phyloP scores from a whole-genome alignment of 2,888 invertebrate genomes.

The Panorpa germanica region DNA sequence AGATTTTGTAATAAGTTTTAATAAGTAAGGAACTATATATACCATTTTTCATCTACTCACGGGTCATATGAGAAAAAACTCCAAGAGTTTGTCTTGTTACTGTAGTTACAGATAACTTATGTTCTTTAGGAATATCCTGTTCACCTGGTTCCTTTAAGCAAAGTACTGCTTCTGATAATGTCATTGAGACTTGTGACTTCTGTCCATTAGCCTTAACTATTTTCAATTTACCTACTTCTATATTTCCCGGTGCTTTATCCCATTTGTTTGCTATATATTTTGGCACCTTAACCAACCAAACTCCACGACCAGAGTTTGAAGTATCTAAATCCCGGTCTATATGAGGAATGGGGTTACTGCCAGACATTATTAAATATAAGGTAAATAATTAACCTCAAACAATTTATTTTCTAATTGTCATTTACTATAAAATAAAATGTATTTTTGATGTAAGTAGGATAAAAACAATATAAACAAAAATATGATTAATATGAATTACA shows the following conservation, averaged over 20 bases:
- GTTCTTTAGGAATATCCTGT: conserved; percentile 75
- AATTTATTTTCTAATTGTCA: too few species aligned
- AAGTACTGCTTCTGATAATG: conserved; percentile 62
- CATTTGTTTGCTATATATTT: conserved; percentile 92
- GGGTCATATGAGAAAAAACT: conserved; percentile 72
- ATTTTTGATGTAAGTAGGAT: too few species aligned
- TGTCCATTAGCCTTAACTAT: conserved; percentile 66
- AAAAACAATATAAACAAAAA: too few species aligned
- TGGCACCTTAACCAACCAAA: conserved; percentile 93
- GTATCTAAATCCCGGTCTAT: conserved; percentile 70
- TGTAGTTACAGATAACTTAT: conserved; percentile 77
- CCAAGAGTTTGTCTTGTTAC: conserved; percentile 83
- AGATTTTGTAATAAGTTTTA: not conserved
- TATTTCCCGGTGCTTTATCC: conserved; percentile 79
- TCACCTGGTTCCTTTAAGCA: conserved; percentile 60
- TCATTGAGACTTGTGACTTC: conserved; percentile 73
- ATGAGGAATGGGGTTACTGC: conserved; percentile 26
- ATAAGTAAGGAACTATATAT: not conserved
- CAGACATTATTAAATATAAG: too few species aligned
- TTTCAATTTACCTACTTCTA: conserved; percentile 84
- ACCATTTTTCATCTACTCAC: conserved; percentile 28
- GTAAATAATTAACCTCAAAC: too few species aligned
- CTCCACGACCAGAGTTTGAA: conserved; percentile 74
- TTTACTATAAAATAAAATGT: too few species aligned
- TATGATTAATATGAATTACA: too few species aligned